phyloP scores from a whole-genome alignment of 2,797 vertebrate species.

The Phalanger gymnotis region DNA sequence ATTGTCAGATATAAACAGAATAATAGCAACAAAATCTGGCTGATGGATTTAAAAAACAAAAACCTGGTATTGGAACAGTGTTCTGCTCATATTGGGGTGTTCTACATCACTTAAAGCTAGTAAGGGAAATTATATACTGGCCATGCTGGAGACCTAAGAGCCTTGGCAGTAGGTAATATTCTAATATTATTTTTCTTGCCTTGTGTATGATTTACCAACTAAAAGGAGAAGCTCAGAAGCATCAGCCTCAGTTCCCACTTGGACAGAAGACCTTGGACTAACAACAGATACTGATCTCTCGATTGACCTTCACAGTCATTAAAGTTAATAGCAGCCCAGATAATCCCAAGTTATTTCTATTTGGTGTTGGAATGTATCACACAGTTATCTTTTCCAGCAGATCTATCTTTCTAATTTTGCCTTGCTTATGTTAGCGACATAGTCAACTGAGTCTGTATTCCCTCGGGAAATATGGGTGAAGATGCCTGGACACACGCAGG shows the following conservation, averaged over 20 bases:
- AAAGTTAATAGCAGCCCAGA: conserved; percentile 61
- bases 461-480: background rate
- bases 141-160: background rate
- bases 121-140: background rate
- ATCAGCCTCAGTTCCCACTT: conserved; percentile 42
- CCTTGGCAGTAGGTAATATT: background rate
- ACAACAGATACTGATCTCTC: conserved; percentile 55
- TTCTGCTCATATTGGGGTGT: rapidly evolving
- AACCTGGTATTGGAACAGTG: background rate
- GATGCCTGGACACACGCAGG: background rate
- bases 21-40: background rate
- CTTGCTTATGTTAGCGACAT: conserved; percentile 33
- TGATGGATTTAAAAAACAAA: background rate
- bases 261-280: conserved; percentile 57
- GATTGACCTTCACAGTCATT: conserved; percentile 13
- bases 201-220: conserved; percentile 35
- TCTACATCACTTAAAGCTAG: background rate
- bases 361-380: conserved; percentile 58
- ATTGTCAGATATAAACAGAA: background rate
- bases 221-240: conserved; percentile 25
- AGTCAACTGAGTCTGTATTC: background rate
- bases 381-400: conserved; percentile 49
- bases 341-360: conserved; percentile 61
- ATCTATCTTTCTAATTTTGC: conserved; percentile 57
- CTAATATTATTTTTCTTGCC: background rate